Percentiles rank a stretch among this genome's conserved stretches.
These are phyloP conservation scores for Leuciscus waleckii DNA, from an alignment of 2,797 vertebrate species.

Conservation along the genomic window DNA sequence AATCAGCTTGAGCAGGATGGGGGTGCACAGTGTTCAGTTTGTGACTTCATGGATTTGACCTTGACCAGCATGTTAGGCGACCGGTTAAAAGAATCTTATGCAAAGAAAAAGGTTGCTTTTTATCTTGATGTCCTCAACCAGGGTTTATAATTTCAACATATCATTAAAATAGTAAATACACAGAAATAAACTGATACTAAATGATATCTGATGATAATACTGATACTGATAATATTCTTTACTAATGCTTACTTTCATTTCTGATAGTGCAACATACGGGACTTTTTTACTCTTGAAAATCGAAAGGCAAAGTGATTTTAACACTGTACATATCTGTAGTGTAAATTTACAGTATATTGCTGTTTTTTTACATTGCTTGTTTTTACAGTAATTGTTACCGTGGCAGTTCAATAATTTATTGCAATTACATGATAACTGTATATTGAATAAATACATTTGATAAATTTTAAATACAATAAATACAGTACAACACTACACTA, in stretches of 20 bases:
- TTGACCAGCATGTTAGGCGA: conserved; percentile 27
- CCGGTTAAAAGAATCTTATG: neutral
- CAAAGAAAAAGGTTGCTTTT: neutral
- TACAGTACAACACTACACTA: neutral
- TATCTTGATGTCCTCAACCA: neutral
- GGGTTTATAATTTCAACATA: neutral
- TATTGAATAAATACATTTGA: neutral
- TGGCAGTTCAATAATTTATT: neutral
- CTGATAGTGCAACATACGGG: neutral
- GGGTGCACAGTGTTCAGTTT: conserved; percentile 34
- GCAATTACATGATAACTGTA: neutral
- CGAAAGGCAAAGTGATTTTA: neutral
- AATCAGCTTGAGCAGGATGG: conserved; percentile 46
- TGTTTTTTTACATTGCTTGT: neutral
- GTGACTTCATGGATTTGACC: conserved; percentile 28
- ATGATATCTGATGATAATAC: neutral
- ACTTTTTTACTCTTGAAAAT: neutral
- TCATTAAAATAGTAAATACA: neutral
- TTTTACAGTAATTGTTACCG: neutral
- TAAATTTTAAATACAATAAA: too few species aligned
- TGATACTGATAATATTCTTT: neutral
- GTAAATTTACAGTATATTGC: neutral
- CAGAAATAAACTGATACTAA: neutral
- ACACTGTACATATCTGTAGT: neutral
- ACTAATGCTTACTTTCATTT: neutral